phyloP scores from a whole-genome alignment of 2,888 invertebrate species.

The Zygothrica quintamaculata region DNA sequence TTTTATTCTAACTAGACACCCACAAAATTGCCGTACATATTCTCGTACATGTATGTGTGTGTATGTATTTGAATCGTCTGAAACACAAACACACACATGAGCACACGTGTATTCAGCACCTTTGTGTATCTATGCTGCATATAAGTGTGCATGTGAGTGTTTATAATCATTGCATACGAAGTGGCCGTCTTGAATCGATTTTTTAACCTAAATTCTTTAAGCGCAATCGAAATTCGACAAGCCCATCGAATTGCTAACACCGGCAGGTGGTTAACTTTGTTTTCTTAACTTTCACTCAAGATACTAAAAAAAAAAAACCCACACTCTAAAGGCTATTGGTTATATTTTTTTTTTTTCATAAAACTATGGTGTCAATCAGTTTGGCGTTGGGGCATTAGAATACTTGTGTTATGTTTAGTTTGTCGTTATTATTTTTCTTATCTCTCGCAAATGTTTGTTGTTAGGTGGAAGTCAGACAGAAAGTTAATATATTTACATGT shows the following conservation, averaged over 20 bases:
- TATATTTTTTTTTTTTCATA: background rate
- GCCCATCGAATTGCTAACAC: constrained; percentile 11
- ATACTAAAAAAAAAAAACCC: too few species aligned
- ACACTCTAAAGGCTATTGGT: too few species aligned
- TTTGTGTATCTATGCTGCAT: constrained; percentile 24
- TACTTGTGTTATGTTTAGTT: background rate
- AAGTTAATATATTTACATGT: background rate
- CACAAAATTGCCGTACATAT: constrained; percentile 51
- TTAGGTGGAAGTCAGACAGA: too few species aligned
- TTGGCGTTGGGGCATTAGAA: background rate
- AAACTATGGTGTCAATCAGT: background rate
- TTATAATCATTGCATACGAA: constrained; percentile 53
- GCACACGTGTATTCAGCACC: constrained; percentile 15
- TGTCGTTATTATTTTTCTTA: constrained; percentile 1
- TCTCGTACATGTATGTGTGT: constrained; percentile 40
- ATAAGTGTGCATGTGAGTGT: constrained; percentile 14
- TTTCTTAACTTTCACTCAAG: too few species aligned
- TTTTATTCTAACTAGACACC: constrained; percentile 55
- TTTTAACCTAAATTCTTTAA: constrained; percentile 61
- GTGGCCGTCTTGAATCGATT: constrained; percentile 67
- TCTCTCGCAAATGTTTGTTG: background rate
- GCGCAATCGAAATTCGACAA: constrained; percentile 48
- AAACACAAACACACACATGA: constrained; percentile 34
- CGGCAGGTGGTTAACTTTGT: constrained; percentile 6
- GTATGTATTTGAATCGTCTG: constrained; percentile 49